Percentiles rank a stretch among this genome's conserved stretches.
Evolutionary conservation across 2,888 invertebrate genomes (phyloP).

Genomic region (Dicyrtoma fusca): DNA sequence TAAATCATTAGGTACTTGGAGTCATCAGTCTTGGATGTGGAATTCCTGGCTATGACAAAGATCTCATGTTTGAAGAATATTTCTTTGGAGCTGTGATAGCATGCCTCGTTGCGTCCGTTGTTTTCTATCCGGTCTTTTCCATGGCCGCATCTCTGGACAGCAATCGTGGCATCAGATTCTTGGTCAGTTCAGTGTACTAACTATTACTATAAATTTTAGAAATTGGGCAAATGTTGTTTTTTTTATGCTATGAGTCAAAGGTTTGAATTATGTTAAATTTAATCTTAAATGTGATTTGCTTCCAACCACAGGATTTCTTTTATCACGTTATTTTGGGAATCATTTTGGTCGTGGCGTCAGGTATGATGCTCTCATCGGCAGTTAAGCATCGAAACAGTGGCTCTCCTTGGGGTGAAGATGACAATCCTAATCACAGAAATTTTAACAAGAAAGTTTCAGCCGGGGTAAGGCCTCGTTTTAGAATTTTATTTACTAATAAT

Average conservation of each 20-base stretch:
- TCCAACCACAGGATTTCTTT: constrained; percentile 37
- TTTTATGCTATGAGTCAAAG: too few species aligned
- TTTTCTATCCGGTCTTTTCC: constrained; percentile 35
- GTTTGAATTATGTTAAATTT: background rate
- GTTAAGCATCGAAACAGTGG: constrained; percentile 29
- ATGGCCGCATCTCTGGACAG: constrained; percentile 18
- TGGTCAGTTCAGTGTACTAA: constrained; percentile 44
- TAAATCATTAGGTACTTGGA: constrained; percentile 42
- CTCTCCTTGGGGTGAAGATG: background rate
- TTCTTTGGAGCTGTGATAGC: constrained; percentile 37
- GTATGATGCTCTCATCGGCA: constrained; percentile 43
- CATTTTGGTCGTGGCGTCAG: constrained; percentile 42
- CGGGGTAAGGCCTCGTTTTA: constrained; percentile 35
- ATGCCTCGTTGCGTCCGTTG: constrained; percentile 38
- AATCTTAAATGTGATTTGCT: background rate
- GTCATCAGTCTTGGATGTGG: constrained; percentile 41
- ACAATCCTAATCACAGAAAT: constrained; percentile 9
- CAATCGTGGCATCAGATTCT: constrained; percentile 24
- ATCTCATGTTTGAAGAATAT: constrained; percentile 33
- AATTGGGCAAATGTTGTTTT: too few species aligned
- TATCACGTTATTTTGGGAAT: constrained; percentile 46
- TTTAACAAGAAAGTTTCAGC: constrained; percentile 40
- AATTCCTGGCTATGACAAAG: constrained; percentile 21
- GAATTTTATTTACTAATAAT: too few species aligned
- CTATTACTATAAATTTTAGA: too few species aligned